These are phyloP conservation scores for Eilema sororculum DNA, from an alignment of 2,888 invertebrate species.

Conservation along the genomic window DNA sequence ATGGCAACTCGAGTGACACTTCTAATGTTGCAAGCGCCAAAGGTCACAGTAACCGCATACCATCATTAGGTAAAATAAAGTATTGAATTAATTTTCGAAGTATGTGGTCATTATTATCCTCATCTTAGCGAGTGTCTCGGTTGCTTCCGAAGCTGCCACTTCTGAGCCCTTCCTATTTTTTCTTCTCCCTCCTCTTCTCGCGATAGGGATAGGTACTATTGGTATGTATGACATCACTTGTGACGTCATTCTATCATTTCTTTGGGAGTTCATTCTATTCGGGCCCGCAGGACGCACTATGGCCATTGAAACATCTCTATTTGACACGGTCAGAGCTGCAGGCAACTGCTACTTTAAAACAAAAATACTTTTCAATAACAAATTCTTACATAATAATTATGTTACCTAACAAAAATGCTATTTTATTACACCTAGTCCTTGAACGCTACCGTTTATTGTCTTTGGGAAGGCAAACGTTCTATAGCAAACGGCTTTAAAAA, in stretches of 20 bases:
- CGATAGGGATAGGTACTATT: too few relatives aligned
- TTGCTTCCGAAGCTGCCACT: too few relatives aligned
- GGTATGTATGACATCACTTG: too few relatives aligned
- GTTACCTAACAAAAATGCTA: background rate
- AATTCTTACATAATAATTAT: conserved; percentile 6
- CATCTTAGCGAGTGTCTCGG: too few relatives aligned
- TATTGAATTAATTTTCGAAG: background rate
- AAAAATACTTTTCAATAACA: background rate
- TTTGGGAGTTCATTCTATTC: too few relatives aligned
- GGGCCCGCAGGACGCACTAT: too few relatives aligned
- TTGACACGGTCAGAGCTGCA: background rate
- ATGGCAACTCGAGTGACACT: conserved; percentile 4
- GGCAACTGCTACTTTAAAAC: background rate
- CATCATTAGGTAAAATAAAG: background rate
- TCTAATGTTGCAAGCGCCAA: background rate
- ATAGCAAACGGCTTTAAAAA: conserved; percentile 5
- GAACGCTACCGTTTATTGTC: conserved; percentile 4
- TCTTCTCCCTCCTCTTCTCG: too few relatives aligned
- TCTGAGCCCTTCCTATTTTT: too few relatives aligned
- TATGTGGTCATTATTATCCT: background rate
- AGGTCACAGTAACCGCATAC: background rate
- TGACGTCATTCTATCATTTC: too few relatives aligned
- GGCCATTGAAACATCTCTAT: background rate
- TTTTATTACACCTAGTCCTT: conserved; percentile 8
- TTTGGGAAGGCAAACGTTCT: conserved; percentile 6